phyloP scores from a whole-genome alignment of 2,113 vertebrate species.

The Gallinago paraguaiae region DNA sequence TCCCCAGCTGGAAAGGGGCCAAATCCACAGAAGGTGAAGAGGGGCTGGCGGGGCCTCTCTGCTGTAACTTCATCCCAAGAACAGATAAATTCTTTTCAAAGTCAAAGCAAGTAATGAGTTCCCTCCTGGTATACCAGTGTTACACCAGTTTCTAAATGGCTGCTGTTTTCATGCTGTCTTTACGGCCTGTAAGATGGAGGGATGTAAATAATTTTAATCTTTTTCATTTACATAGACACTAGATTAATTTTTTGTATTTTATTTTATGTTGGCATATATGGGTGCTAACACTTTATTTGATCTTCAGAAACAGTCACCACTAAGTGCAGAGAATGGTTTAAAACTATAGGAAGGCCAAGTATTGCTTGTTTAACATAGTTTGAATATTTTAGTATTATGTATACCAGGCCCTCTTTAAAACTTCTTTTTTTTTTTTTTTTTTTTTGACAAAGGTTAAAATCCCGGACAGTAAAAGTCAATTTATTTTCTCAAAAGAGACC shows the following conservation, averaged over 20 bases:
- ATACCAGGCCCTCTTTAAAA: not conserved
- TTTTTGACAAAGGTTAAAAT: not conserved
- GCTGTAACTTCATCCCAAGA: not conserved
- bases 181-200: not conserved
- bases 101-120: conserved; percentile 22
- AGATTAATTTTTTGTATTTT: not conserved
- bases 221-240: not conserved
- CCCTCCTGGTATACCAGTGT: not conserved
- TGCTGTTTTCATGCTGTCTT: not conserved
- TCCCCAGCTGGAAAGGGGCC: not conserved
- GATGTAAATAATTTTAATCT: not conserved
- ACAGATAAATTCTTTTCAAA: conserved; percentile 52
- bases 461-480: not conserved
- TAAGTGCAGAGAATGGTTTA: not conserved
- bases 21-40: not conserved
- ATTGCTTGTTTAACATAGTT: not conserved
- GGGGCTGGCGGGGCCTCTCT: not conserved
- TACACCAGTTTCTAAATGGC: not conserved
- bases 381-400: not conserved
- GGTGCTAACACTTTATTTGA: not conserved
- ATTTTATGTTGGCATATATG: not conserved
- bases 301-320: not conserved
- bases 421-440: not conserved
- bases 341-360: not conserved
- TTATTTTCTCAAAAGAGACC: not conserved